Percentiles rank a stretch among this genome's conserved stretches.
These are phyloP conservation scores for Polydrusus cervinus DNA, from an alignment of 2,888 invertebrate species.

Conservation along the genomic window DNA sequence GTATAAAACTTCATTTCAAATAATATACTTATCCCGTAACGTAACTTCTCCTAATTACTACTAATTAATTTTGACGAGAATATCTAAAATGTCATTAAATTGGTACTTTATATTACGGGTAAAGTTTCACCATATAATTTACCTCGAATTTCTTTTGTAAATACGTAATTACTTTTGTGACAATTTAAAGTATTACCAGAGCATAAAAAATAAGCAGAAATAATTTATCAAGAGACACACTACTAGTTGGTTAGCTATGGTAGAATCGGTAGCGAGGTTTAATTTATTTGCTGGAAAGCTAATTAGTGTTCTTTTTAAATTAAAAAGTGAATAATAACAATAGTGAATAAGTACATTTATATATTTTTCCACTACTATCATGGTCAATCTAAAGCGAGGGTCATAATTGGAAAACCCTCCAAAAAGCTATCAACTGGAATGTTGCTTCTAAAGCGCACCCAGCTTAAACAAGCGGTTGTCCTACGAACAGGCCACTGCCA, in stretches of 20 bases:
- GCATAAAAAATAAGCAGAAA: slow-evolving; percentile 37
- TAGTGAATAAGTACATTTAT: too few species aligned
- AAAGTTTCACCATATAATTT: slow-evolving; percentile 21
- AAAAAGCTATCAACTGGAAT: too few species aligned
- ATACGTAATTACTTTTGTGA: slow-evolving; percentile 19
- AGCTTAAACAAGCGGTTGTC: too few species aligned
- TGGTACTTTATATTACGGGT: slow-evolving; percentile 18
- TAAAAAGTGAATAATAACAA: too few species aligned
- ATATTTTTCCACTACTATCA: too few species aligned
- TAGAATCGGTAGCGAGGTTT: not conserved
- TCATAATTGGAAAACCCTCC: too few species aligned
- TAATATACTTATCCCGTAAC: not conserved
- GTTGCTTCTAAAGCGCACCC: too few species aligned
- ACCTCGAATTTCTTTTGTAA: slow-evolving; percentile 18
- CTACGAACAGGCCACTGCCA: too few species aligned
- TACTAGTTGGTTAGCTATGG: not conserved
- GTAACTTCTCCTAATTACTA: slow-evolving; percentile 9
- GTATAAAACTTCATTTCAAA: not conserved
- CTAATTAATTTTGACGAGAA: slow-evolving; percentile 19
- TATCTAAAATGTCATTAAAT: slow-evolving; percentile 21
- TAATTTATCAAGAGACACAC: slow-evolving; percentile 8
- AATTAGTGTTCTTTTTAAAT: not conserved
- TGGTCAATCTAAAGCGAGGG: too few species aligned
- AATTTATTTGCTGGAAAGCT: not conserved
- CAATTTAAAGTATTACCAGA: slow-evolving; percentile 41